Evolutionary conservation across 2,113 vertebrate species (phyloP).

Genomic region (Serinus canaria): DNA sequence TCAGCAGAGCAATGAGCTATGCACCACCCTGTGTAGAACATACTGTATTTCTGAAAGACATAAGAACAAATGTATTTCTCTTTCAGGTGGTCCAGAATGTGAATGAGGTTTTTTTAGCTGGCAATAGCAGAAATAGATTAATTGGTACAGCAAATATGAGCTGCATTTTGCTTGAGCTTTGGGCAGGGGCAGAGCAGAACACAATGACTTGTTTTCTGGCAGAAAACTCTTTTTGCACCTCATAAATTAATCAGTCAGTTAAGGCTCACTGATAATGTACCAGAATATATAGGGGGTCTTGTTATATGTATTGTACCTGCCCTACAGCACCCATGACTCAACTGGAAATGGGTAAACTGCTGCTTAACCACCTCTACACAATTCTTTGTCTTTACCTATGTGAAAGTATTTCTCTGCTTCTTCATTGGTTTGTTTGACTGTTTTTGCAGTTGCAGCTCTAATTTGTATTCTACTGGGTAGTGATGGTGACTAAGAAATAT

Average conservation of each 20-base stretch:
- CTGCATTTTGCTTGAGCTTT: not conserved
- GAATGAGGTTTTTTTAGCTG: not conserved
- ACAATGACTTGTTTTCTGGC: not conserved
- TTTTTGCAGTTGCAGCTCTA: not conserved
- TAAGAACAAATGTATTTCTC: not conserved
- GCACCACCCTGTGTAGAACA: not conserved
- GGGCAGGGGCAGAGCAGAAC: not conserved
- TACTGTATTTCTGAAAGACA: not conserved
- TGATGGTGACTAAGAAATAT: not conserved
- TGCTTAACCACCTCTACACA: not conserved
- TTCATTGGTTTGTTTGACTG: not conserved
- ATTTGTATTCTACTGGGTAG: not conserved
- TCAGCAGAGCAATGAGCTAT: slow-evolving; percentile 26
- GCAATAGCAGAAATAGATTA: not conserved
- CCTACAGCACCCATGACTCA: not conserved
- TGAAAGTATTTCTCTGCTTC: not conserved
- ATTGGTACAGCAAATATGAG: not conserved
- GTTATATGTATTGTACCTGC: not conserved
- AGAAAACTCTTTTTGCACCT: not conserved
- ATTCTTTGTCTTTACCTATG: not conserved
- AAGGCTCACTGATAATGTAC: not conserved
- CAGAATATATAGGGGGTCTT: not conserved
- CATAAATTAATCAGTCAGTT: not conserved
- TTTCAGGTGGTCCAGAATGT: not conserved
- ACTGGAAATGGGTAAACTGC: not conserved